These are phyloP conservation scores for Heliopora coerulea DNA, from an alignment of 92 coral and sea anemone species.

Conservation along the genomic window DNA sequence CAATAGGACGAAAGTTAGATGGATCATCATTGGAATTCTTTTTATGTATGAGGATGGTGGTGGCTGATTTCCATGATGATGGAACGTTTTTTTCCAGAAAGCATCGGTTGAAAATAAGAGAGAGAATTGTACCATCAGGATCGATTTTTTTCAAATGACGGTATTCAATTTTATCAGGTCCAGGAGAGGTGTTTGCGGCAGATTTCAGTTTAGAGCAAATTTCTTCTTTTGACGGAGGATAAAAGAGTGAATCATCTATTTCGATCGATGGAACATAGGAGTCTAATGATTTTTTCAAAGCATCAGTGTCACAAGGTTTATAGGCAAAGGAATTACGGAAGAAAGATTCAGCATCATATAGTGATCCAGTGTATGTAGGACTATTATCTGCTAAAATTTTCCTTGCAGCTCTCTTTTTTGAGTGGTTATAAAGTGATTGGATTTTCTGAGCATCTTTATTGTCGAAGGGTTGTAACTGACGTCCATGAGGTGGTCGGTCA, in stretches of 20 bases:
- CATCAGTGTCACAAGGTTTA: constrained; percentile 33
- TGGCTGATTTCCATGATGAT: constrained; percentile 22
- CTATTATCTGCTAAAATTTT: too few species aligned
- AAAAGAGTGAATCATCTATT: constrained; percentile 43
- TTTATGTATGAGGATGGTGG: constrained; percentile 31
- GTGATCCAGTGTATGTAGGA: too few species aligned
- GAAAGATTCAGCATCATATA: too few species aligned
- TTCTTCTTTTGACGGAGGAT: constrained; percentile 31
- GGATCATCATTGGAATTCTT: constrained; percentile 14
- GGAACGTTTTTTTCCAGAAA: constrained; percentile 4
- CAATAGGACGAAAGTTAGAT: constrained; percentile 39
- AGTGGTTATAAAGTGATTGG: too few species aligned
- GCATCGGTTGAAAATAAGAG: constrained; percentile 18
- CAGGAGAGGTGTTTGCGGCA: constrained; percentile 14
- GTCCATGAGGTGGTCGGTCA: too few species aligned
- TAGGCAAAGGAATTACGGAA: constrained; percentile 2
- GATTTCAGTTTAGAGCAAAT: constrained; percentile 24
- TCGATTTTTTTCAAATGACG: constrained; percentile 24
- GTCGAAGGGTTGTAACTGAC: too few species aligned
- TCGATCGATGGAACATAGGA: constrained; percentile 18
- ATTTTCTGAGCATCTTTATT: too few species aligned
- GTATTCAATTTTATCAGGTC: constrained; percentile 15
- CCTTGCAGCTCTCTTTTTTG: too few species aligned
- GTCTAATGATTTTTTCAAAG: neutral
- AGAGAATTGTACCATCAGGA: constrained; percentile 2